Evolutionary conservation across 2,113 vertebrate genomes (phyloP).

Genomic region (Gallinago paraguaiae): DNA sequence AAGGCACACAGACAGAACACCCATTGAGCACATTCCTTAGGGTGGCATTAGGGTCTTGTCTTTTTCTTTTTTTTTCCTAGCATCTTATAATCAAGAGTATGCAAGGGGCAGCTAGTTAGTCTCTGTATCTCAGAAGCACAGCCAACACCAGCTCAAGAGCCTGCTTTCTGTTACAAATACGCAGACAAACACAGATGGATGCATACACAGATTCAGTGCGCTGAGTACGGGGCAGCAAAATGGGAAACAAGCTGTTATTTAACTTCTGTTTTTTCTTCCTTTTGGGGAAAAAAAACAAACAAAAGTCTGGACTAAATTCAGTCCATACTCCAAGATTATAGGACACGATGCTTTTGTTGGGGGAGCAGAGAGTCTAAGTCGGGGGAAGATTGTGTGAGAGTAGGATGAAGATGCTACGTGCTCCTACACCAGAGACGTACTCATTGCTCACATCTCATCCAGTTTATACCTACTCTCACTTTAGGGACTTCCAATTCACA

Average conservation of each 20-base stretch:
- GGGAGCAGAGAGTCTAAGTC: neutral
- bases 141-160: neutral
- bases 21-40: neutral
- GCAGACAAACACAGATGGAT: neutral
- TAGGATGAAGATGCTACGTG: neutral
- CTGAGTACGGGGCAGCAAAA: neutral
- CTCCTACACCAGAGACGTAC: neutral
- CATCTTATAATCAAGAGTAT: neutral
- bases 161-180: neutral
- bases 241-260: neutral
- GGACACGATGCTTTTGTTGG: neutral
- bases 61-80: neutral
- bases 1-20: neutral
- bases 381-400: neutral
- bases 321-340: neutral
- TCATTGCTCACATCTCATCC: neutral
- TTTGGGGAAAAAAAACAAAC: neutral
- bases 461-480: neutral
- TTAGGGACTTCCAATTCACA: slow-evolving; percentile 13
- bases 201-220: neutral
- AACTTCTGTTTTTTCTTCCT: neutral
- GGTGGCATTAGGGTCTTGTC: neutral
- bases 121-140: neutral
- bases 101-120: neutral
- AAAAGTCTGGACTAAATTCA: neutral